Evolutionary conservation across 2,888 invertebrate species (phyloP).

Genomic region (Spilosoma lubricipeda): DNA sequence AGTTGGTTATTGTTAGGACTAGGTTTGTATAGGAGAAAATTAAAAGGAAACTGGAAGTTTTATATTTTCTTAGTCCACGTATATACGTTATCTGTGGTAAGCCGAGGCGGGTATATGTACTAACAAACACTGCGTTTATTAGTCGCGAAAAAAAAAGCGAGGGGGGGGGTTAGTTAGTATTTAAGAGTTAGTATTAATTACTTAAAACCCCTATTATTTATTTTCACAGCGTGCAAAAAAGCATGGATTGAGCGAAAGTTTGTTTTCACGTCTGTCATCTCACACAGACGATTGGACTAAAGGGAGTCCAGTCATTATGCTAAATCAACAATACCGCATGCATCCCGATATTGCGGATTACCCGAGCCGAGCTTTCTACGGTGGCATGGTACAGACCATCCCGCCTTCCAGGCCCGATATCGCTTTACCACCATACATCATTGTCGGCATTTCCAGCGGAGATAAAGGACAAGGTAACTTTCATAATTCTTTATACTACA

Average conservation of each 20-base stretch:
- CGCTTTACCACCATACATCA: slow-evolving; percentile 67
- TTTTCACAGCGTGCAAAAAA: slow-evolving; percentile 88
- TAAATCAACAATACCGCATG: slow-evolving; percentile 94
- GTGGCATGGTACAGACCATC: slow-evolving; percentile 78
- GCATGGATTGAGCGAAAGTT: slow-evolving; percentile 90
- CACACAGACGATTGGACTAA: slow-evolving; percentile 77
- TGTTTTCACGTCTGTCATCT: slow-evolving; percentile 91
- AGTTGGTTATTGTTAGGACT: too few species aligned
- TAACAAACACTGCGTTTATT: too few species aligned
- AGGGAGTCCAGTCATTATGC: slow-evolving; percentile 80
- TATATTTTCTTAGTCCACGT: too few species aligned
- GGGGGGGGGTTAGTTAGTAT: too few species aligned
- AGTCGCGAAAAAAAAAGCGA: too few species aligned
- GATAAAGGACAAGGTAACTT: slow-evolving; percentile 73
- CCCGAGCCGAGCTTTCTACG: slow-evolving; percentile 92
- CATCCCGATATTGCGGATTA: slow-evolving; percentile 92
- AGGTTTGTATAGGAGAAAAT: too few species aligned
- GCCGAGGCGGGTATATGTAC: too few species aligned
- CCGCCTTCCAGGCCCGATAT: slow-evolving; percentile 56
- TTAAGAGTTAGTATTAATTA: background rate
- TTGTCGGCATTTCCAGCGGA: slow-evolving; percentile 70
- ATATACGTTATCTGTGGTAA: too few species aligned
- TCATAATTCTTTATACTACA: background rate
- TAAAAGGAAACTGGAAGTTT: too few species aligned
- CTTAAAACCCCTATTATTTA: slow-evolving; percentile 1